Conservation (phyloP, 1,140 invertebrate genomes). For the Vollenhovia emeryi region DNA sequence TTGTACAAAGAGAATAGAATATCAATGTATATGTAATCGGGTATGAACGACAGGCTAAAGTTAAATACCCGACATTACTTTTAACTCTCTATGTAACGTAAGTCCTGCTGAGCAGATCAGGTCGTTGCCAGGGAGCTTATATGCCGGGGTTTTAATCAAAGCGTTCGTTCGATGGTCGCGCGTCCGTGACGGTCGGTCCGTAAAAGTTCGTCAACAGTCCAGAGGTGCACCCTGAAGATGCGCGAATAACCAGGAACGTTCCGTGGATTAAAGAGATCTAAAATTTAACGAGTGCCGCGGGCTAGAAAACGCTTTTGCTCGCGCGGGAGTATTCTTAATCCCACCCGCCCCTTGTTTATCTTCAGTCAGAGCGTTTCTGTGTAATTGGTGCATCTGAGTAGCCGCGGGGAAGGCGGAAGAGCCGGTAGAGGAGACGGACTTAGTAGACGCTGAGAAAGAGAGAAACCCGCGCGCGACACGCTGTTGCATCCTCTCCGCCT, state of each 20-base stretch:
- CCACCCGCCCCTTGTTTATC: slow-evolving; percentile 49
- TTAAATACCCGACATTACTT: background rate
- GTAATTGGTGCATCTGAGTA: slow-evolving; percentile 57
- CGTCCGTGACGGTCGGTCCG: background rate
- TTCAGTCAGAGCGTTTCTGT: slow-evolving; percentile 33
- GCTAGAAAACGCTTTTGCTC: slow-evolving; percentile 18
- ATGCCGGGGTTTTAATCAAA: slow-evolving; percentile 14
- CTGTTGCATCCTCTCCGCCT: slow-evolving; percentile 44
- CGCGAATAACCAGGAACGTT: slow-evolving; percentile 18
- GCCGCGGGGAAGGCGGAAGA: slow-evolving; percentile 16
- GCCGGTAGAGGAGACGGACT: background rate
- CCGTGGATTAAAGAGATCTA: slow-evolving; percentile 10
- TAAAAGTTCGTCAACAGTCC: slow-evolving; percentile 34
- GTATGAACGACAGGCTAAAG: background rate
- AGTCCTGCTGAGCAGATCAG: background rate
- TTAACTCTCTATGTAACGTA: slow-evolving; percentile 1
- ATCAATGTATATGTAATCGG: background rate
- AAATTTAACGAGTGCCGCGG: slow-evolving; percentile 32
- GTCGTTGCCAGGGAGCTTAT: background rate
- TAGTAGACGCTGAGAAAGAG: background rate
- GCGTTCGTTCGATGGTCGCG: slow-evolving; percentile 19
- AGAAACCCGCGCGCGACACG: slow-evolving; percentile 6
- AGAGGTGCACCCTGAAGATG: background rate
- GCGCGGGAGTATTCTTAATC: slow-evolving; percentile 50
- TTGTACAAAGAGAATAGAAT: background rate